Percentiles rank a stretch among this genome's conserved stretches.
Conservation (phyloP, 2,888 invertebrate genomes). For the Cepaea hortensis region DNA sequence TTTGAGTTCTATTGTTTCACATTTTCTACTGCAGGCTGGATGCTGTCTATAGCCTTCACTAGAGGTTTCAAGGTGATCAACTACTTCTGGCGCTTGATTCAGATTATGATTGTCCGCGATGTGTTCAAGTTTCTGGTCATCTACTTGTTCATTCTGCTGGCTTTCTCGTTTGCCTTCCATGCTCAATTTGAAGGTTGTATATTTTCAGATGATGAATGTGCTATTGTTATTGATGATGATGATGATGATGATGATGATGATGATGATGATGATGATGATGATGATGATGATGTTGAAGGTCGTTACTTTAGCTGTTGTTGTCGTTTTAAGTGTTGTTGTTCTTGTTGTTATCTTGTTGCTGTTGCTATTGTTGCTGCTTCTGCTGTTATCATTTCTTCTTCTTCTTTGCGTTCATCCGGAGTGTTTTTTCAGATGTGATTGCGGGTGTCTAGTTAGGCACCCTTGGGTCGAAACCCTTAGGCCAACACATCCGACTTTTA, state of each 20-base stretch:
- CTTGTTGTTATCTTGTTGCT: no score
- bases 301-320: no score
- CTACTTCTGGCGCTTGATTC: conserved; percentile 72
- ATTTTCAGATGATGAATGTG: neutral
- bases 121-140: conserved; percentile 70
- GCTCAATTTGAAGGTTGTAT: conserved; percentile 63
- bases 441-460: no score
- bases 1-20: no score
- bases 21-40: conserved; percentile 64
- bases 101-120: conserved; percentile 73
- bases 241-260: neutral
- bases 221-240: neutral
- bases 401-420: no score
- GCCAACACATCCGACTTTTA: no score
- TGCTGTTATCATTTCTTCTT: neutral
- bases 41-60: conserved; percentile 71
- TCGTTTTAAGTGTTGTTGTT: no score
- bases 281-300: neutral
- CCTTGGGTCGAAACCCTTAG: no score
- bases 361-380: neutral
- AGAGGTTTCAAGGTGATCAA: conserved; percentile 72
- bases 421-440: no score
- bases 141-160: conserved; percentile 72
- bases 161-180: conserved; percentile 72
- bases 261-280: neutral